These are phyloP conservation scores for Neoarius graeffei DNA, from an alignment of 2,113 vertebrate species.

Conservation along the genomic window DNA sequence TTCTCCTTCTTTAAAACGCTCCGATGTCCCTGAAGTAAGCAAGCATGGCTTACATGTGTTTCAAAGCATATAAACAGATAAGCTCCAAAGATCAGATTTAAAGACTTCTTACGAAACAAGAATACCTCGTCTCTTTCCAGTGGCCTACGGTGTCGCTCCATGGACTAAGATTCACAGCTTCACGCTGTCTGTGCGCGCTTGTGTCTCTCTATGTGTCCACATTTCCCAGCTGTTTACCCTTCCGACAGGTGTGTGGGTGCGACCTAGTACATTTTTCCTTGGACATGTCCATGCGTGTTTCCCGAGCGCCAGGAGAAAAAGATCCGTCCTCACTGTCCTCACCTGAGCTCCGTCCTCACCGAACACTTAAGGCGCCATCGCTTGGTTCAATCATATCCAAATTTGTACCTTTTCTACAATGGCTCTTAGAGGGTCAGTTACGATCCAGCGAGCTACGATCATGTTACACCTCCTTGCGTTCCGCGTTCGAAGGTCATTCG, in stretches of 20 bases:
- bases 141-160: slow-evolving; percentile 1
- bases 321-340: slow-evolving; percentile 6
- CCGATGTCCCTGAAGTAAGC: not conserved
- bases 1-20: not conserved
- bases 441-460: not conserved
- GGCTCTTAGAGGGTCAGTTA: not conserved
- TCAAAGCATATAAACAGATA: not conserved
- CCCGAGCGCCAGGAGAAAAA: not conserved
- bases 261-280: slow-evolving; percentile 18
- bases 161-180: slow-evolving; percentile 26
- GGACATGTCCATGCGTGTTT: not conserved
- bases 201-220: not conserved
- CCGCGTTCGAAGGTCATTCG: slow-evolving; percentile 22
- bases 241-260: slow-evolving; percentile 40
- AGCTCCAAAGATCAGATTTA: not conserved
- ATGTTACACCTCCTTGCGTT: slow-evolving; percentile 20
- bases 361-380: not conserved
- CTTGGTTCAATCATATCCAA: not conserved
- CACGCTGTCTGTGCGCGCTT: not conserved
- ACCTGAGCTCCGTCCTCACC: not conserved
- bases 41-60: not conserved
- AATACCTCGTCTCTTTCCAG: slow-evolving; percentile 34
- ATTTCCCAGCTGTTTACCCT: slow-evolving; percentile 35
- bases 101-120: not conserved
- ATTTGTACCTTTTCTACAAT: not conserved